Conservation (phyloP, 2,797 vertebrate species). For the Pempheris klunzingeri region DNA sequence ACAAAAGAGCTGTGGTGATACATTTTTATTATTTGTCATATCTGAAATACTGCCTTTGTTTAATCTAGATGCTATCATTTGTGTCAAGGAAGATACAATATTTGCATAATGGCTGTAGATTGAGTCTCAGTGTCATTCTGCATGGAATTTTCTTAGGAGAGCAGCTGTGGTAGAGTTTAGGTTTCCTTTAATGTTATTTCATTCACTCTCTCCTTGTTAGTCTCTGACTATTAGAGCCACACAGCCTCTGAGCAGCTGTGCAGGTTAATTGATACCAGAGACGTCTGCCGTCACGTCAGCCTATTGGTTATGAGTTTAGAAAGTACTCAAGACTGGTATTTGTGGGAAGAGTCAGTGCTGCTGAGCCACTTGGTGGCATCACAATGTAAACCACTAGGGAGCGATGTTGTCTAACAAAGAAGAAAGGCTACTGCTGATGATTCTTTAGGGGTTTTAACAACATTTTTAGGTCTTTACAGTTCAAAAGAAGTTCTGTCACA, state of each 20-base stretch:
- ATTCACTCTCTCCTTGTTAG: not conserved
- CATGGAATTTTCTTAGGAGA: not conserved
- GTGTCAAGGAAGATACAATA: not conserved
- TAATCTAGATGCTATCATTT: not conserved
- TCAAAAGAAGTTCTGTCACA: not conserved
- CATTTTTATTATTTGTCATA: not conserved
- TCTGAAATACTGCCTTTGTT: not conserved
- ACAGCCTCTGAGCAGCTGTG: not conserved
- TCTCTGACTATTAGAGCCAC: not conserved
- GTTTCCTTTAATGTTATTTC: not conserved
- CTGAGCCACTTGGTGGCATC: no score
- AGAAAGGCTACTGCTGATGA: not conserved
- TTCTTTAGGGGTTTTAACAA: not conserved
- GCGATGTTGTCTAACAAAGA: constrained; percentile 34
- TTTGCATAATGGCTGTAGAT: not conserved
- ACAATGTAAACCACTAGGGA: constrained; percentile 55
- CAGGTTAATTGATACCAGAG: not conserved
- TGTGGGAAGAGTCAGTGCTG: not conserved
- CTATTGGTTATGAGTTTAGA: not conserved
- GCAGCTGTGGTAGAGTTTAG: not conserved
- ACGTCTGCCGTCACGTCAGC: not conserved
- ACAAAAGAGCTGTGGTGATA: not conserved
- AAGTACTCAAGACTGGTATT: not conserved
- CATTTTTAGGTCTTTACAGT: not conserved
- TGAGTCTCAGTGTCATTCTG: not conserved